phyloP scores from a whole-genome alignment of 2,113 vertebrate species.

The Megaleporinus macrocephalus region DNA sequence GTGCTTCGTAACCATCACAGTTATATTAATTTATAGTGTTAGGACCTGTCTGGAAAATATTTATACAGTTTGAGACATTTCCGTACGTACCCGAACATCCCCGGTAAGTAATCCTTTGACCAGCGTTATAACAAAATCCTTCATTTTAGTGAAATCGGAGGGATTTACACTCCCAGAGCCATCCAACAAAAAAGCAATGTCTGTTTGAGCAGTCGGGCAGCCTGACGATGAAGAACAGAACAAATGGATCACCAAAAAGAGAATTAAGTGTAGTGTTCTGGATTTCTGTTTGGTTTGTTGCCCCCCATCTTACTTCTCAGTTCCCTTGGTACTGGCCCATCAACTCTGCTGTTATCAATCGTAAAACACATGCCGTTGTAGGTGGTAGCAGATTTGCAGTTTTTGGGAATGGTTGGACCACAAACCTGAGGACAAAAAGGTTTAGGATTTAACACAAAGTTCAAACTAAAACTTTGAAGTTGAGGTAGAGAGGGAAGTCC shows the following conservation, averaged over 20 bases:
- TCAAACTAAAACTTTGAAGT: too few species aligned
- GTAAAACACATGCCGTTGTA: constrained; percentile 70
- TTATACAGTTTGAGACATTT: too few species aligned
- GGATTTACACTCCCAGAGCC: constrained; percentile 60
- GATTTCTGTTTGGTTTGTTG: neutral
- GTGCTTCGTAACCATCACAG: too few species aligned
- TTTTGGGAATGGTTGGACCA: constrained; percentile 73
- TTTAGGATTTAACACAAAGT: too few species aligned
- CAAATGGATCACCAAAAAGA: neutral
- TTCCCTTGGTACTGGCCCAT: neutral
- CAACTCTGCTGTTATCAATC: rapidly evolving
- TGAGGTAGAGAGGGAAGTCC: neutral
- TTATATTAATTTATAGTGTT: neutral
- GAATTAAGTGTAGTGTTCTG: neutral
- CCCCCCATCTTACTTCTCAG: constrained; percentile 52
- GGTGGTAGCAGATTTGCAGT: constrained; percentile 68
- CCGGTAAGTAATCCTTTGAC: constrained; percentile 35
- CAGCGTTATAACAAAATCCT: constrained; percentile 64
- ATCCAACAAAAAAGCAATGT: constrained; percentile 76
- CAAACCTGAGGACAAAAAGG: constrained; percentile 63
- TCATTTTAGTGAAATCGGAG: constrained; percentile 27
- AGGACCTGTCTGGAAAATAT: too few species aligned
- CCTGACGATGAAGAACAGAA: constrained; percentile 56
- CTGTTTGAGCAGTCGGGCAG: constrained; percentile 58
- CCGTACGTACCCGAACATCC: constrained; percentile 53